Percentiles rank a stretch among this genome's conserved stretches.
phyloP scores from a whole-genome alignment of 1,140 invertebrate genomes.

The Neomicropteryx cornuta region DNA sequence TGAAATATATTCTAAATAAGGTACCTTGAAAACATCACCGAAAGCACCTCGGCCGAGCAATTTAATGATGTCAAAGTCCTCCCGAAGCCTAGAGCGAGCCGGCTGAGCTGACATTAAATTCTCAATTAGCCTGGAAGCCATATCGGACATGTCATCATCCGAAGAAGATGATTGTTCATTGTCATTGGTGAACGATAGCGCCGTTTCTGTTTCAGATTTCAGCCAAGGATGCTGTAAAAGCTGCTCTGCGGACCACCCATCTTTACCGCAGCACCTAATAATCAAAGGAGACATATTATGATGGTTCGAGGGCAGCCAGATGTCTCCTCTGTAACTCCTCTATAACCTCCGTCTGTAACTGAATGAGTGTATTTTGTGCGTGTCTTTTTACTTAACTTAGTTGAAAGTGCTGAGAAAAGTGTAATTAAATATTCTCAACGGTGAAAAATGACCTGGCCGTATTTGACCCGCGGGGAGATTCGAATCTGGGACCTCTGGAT shows the following conservation, averaged over 20 bases:
- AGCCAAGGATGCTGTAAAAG: slow-evolving; percentile 47
- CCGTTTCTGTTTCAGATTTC: slow-evolving; percentile 26
- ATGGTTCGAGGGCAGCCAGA: too few species aligned
- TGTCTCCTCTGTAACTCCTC: too few species aligned
- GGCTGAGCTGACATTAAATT: slow-evolving; percentile 18
- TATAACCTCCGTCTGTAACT: too few species aligned
- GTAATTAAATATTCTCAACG: too few species aligned
- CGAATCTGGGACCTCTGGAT: too few species aligned
- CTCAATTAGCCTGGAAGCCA: neutral
- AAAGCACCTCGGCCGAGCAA: slow-evolving; percentile 89
- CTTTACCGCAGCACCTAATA: slow-evolving; percentile 48
- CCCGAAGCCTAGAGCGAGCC: slow-evolving; percentile 61
- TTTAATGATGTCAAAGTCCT: slow-evolving; percentile 81
- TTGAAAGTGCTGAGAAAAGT: too few species aligned
- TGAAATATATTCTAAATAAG: slow-evolving; percentile 2
- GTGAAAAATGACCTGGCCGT: too few species aligned
- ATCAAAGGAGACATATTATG: slow-evolving; percentile 15
- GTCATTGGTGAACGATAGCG: slow-evolving; percentile 16
- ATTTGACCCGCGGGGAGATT: too few species aligned
- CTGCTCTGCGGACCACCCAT: slow-evolving; percentile 60
- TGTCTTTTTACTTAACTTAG: too few species aligned
- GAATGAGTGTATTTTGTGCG: too few species aligned
- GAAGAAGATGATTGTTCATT: slow-evolving; percentile 7
- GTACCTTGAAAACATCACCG: slow-evolving; percentile 90
- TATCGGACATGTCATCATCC: neutral